Evolutionary conservation across 1,140 invertebrate genomes (phyloP).

Genomic region (Oedothorax gibbosus): DNA sequence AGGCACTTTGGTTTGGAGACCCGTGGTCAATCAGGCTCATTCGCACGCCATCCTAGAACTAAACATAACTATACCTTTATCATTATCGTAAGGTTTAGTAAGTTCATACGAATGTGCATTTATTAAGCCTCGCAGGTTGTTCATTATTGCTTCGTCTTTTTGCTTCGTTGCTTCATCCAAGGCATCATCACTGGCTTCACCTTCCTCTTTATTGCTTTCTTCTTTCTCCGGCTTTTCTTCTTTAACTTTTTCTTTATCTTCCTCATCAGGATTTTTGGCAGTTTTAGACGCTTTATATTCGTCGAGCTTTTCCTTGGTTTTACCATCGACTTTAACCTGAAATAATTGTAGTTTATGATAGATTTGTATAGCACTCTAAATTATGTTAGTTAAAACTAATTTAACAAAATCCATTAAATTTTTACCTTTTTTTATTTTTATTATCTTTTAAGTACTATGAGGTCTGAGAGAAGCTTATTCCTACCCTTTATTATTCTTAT

Average conservation of each 20-base stretch:
- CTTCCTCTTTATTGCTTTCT: constrained; percentile 69
- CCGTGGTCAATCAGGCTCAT: too few species aligned
- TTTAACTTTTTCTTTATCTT: constrained; percentile 55
- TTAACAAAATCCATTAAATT: too few species aligned
- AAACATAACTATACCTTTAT: constrained; percentile 45
- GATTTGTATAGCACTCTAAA: too few species aligned
- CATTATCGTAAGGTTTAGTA: constrained; percentile 40
- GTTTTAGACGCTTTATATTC: constrained; percentile 81
- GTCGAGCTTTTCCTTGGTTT: constrained; percentile 93
- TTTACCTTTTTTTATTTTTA: too few species aligned
- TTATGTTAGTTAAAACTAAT: too few species aligned
- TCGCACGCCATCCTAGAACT: neutral
- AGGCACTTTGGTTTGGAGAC: too few species aligned
- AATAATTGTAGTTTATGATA: neutral
- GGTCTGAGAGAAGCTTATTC: too few species aligned
- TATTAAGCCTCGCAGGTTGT: constrained; percentile 62
- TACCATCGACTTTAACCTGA: constrained; percentile 93
- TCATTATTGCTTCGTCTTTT: constrained; percentile 65
- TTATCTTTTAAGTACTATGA: too few species aligned
- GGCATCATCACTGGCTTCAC: constrained; percentile 77
- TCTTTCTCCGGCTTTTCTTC: constrained; percentile 50
- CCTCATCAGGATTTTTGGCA: constrained; percentile 60
- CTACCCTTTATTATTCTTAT: too few species aligned
- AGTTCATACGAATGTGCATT: constrained; percentile 64
- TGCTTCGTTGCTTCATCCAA: constrained; percentile 84